A percentile compares a stretch with the other conserved stretches of the same genome.
Conservation (phyloP, 2,113 vertebrate species). For the Typhlomys cinereus region DNA sequence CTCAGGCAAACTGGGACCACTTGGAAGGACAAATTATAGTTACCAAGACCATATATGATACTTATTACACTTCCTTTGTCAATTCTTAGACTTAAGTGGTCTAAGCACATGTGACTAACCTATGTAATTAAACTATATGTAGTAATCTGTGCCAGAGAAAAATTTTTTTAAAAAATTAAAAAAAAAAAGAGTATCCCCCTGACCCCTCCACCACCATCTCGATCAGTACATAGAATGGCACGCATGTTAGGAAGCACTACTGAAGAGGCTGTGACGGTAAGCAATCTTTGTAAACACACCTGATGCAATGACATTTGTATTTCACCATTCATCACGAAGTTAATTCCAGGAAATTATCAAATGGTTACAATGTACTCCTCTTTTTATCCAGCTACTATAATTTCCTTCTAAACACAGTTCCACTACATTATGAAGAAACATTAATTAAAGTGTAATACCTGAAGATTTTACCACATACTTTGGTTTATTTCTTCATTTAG, state of each 20-base stretch:
- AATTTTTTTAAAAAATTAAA: not conserved
- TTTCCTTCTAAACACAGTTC: slow-evolving; percentile 35
- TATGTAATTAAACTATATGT: too few relatives aligned
- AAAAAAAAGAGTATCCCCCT: not conserved
- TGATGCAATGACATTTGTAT: slow-evolving; percentile 38
- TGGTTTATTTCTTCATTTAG: not conserved
- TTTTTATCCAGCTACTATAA: not conserved
- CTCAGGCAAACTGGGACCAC: not conserved
- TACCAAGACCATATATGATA: not conserved
- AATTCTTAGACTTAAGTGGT: not conserved
- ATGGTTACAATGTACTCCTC: not conserved
- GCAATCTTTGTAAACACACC: slow-evolving; percentile 40
- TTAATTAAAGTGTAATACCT: slow-evolving; percentile 3
- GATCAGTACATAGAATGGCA: not conserved
- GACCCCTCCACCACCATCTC: not conserved
- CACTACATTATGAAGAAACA: not conserved
- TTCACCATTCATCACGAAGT: slow-evolving; percentile 17
- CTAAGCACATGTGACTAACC: slow-evolving; percentile 18
- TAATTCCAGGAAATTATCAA: not conserved
- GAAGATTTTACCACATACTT: not conserved
- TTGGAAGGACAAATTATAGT: not conserved
- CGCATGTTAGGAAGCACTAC: not conserved
- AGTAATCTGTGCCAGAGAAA: slow-evolving; percentile 44
- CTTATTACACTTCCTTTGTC: not conserved
- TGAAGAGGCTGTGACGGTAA: not conserved